A percentile compares a stretch with the other conserved stretches of the same genome.
Evolutionary conservation across 2,113 vertebrate genomes (phyloP).

Genomic region (Garra rufa): DNA sequence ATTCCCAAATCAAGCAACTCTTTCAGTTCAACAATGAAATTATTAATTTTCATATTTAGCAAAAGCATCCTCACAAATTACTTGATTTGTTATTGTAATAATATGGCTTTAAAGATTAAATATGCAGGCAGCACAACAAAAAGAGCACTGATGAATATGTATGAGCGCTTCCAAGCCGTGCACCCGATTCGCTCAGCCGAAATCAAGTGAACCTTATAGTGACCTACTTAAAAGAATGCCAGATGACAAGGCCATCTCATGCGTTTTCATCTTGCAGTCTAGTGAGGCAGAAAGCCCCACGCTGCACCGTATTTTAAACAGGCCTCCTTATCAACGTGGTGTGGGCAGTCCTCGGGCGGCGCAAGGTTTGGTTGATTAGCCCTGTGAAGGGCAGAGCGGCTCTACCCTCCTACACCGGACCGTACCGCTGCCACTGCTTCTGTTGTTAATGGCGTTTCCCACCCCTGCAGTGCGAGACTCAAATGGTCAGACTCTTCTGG

Average conservation of each 20-base stretch:
- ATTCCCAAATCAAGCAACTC: constrained; percentile 63
- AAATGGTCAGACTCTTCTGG: background rate
- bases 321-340: constrained; percentile 57
- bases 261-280: constrained; percentile 56
- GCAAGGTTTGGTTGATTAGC: constrained; percentile 64
- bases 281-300: constrained; percentile 69
- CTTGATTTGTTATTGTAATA: constrained; percentile 51
- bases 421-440: constrained; percentile 5
- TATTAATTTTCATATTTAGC: constrained; percentile 53
- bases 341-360: constrained; percentile 60
- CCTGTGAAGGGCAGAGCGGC: constrained; percentile 62
- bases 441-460: background rate
- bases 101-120: constrained; percentile 50
- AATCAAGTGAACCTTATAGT: constrained; percentile 73
- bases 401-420: constrained; percentile 58
- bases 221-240: constrained; percentile 75
- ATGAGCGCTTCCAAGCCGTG: constrained; percentile 66
- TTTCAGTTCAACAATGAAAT: constrained; percentile 63
- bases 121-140: constrained; percentile 43
- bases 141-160: constrained; percentile 71
- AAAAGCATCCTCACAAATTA: constrained; percentile 63
- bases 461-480: background rate
- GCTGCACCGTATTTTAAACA: constrained; percentile 57
- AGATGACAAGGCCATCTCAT: constrained; percentile 64
- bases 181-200: constrained; percentile 67